Evolutionary conservation across 30 jellyfish, hydroid and myxozoan species (phyloP).

Genomic region (Aurelia coerulea): DNA sequence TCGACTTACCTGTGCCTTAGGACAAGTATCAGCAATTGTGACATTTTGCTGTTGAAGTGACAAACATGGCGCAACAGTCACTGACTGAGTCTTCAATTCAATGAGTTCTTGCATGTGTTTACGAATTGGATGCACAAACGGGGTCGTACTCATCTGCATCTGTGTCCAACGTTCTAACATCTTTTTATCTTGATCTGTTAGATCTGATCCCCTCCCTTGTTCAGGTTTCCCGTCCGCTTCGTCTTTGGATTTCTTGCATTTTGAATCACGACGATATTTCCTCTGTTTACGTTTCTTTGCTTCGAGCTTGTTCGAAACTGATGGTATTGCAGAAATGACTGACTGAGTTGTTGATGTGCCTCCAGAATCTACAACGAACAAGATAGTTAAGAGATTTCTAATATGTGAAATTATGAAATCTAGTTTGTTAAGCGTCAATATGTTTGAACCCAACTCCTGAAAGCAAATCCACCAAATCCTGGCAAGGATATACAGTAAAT

Average conservation of each 20-base stretch:
- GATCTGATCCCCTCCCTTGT: slow-evolving; percentile 31
- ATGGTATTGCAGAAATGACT: slow-evolving; percentile 34
- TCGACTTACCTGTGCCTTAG: slow-evolving; percentile 29
- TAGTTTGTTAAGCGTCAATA: too few species aligned
- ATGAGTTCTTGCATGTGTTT: slow-evolving; percentile 87
- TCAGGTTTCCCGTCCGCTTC: slow-evolving; percentile 21
- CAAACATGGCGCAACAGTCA: slow-evolving; percentile 6
- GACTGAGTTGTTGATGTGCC: slow-evolving; percentile 49
- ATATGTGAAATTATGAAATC: too few species aligned
- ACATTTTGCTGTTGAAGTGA: slow-evolving; percentile 14
- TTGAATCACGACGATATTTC: slow-evolving; percentile 36
- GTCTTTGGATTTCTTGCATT: slow-evolving; percentile 37
- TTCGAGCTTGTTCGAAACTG: slow-evolving; percentile 41
- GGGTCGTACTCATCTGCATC: slow-evolving; percentile 89
- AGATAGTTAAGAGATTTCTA: too few species aligned
- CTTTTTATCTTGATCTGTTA: slow-evolving; percentile 73
- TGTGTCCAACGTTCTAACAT: slow-evolving; percentile 92
- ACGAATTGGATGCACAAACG: slow-evolving; percentile 96
- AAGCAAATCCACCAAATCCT: too few species aligned
- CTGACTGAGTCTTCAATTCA: slow-evolving; percentile 64
- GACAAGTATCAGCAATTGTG: neutral
- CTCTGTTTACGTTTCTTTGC: slow-evolving; percentile 74
- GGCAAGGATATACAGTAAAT: too few species aligned
- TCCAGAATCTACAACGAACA: neutral
- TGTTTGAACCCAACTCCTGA: too few species aligned